Base-by-base conservation (phyloP, 1,140 invertebrate genomes). In the Eumaeus atala region DNA sequence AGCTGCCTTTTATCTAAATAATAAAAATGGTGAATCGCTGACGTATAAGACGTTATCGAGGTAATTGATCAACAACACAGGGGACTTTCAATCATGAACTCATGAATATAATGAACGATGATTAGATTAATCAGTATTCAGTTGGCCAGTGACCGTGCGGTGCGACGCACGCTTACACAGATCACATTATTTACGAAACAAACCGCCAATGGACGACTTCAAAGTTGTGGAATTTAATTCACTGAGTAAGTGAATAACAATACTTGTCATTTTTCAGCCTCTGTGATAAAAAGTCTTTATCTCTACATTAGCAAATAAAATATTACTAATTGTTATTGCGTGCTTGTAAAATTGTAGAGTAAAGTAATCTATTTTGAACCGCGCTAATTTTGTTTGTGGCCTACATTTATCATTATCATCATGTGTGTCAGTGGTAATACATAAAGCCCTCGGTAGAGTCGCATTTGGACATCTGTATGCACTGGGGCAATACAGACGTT, bases 51-150 rank as follows among this genome's bases (percentile, higher is more conserved):
- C 21, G 21, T 28, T 28, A 28, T 28, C 21, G 21, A 42, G 10
- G 35, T n/a, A 47, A 36, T 9, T 21, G 14, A 52, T n/a, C 18
- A 33, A 51, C 18, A 57, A 99, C 40, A 16, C 40, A 14, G 81
- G 97, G 97, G n/a, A 99, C 96, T 68, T 69, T 74, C 75, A 78
- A 74, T 79, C 67, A 71, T 60, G 62, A 70, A 61, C 42, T 54
- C 65, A 62, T 58, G 64, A 71, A 67, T 70, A 68, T 79, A 74
- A 84, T 84, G 71, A 75, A 72, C 65, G 66, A 79, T 75, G 67
- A 47, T 53, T 40, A 44, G 28, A 53, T 11, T 60, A 56, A 77
- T 77, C 74, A 86, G 80, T 60, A 56, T 74, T 77, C 74, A 86
- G 80, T 86, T 70, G 67, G 69, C 62, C 77, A 71, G 58, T 72